Percentiles rank a stretch among this genome's conserved stretches.
These are phyloP conservation scores for Platalea minor DNA, from an alignment of 2,797 vertebrate genomes.

Conservation along the genomic window DNA sequence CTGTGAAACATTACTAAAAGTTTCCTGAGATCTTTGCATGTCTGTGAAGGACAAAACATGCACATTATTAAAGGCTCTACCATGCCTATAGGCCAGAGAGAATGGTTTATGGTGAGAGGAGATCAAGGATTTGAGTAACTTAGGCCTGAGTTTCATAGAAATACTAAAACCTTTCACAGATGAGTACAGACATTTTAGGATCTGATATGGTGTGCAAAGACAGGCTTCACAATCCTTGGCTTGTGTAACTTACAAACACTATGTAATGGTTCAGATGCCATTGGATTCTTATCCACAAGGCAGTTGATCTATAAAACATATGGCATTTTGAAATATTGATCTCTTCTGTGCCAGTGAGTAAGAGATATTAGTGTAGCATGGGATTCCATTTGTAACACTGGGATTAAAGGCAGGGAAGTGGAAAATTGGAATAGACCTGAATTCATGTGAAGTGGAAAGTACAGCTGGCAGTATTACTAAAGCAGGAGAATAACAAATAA, in stretches of 20 bases:
- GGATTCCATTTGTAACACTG: conserved; percentile 75
- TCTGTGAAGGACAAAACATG: background rate
- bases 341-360: conserved; percentile 67
- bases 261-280: conserved; percentile 43
- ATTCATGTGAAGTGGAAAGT: conserved; percentile 74
- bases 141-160: background rate
- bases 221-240: background rate
- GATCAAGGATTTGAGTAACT: background rate
- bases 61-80: background rate
- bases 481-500: conserved; percentile 65
- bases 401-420: conserved; percentile 78
- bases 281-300: conserved; percentile 59
- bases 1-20: background rate
- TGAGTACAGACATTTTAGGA: background rate
- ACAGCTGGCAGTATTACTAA: conserved; percentile 61
- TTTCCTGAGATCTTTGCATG: background rate
- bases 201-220: background rate
- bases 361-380: conserved; percentile 73
- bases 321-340: conserved; percentile 78
- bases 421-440: conserved; percentile 80
- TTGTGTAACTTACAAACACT: conserved; percentile 37
- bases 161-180: background rate
- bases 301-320: conserved; percentile 75
- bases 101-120: background rate
- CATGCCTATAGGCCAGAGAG: background rate